These are phyloP conservation scores for Lithophane socia DNA, from an alignment of 2,888 invertebrate genomes.

Conservation along the genomic window DNA sequence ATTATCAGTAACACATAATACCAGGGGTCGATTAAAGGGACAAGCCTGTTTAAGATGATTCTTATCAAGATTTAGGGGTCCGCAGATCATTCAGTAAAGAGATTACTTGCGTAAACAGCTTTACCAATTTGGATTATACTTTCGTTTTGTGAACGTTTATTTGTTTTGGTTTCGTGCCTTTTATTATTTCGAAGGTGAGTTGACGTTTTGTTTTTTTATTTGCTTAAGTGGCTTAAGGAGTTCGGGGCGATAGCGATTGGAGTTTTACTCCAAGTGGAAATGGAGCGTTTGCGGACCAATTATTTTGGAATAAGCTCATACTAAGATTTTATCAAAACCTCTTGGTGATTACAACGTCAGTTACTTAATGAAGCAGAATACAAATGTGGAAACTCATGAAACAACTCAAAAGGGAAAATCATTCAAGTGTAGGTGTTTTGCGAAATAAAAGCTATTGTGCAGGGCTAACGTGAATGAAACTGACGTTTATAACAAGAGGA, in stretches of 20 bases:
- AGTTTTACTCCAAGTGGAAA: background rate
- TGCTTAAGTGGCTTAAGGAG: conserved; percentile 27
- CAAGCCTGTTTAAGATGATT: conserved; percentile 51
- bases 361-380: background rate
- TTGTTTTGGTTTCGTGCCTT: conserved; percentile 43
- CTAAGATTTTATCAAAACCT: background rate
- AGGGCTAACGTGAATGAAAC: background rate
- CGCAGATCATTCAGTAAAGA: conserved; percentile 57
- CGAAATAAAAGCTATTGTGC: background rate
- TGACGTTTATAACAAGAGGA: background rate
- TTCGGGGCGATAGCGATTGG: background rate
- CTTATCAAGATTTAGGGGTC: conserved; percentile 55
- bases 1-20: conserved; percentile 54
- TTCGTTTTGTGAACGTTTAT: conserved; percentile 49
- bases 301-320: conserved; percentile 10
- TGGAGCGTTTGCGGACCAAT: conserved; percentile 11
- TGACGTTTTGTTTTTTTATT: conserved; percentile 33
- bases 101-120: conserved; percentile 64
- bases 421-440: background rate
- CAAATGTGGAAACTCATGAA: background rate
- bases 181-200: conserved; percentile 52
- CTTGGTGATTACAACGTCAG: background rate
- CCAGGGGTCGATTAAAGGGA: conserved; percentile 52
- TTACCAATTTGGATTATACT: conserved; percentile 66
- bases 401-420: background rate